Conservation (phyloP, 2,797 vertebrate species). For the Spheniscus humboldti region DNA sequence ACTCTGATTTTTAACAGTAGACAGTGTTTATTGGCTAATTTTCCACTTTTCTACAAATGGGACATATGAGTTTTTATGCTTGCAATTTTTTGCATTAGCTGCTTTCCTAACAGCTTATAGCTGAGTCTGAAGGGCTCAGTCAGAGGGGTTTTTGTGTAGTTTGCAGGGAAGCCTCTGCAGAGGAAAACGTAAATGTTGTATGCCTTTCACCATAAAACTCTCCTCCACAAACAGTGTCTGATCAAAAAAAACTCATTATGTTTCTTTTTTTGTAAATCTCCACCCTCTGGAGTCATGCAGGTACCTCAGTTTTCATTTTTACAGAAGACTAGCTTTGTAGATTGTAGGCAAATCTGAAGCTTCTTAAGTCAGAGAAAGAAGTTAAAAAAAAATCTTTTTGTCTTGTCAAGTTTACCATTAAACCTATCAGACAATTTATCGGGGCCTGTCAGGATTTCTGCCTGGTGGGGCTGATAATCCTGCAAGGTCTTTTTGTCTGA, state of each 20-base stretch:
- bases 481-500: background rate
- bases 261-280: background rate
- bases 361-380: background rate
- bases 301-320: background rate
- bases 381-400: background rate
- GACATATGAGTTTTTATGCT: background rate
- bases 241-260: background rate
- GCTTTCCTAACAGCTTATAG: background rate
- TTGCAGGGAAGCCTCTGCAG: background rate
- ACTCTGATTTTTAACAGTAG: background rate
- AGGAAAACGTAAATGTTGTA: background rate
- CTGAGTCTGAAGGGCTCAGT: background rate
- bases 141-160: background rate
- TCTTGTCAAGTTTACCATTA: background rate
- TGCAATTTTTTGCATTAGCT: background rate
- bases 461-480: background rate
- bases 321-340: background rate
- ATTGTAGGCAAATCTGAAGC: background rate
- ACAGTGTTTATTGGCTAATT: background rate
- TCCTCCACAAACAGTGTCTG: background rate
- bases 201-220: background rate
- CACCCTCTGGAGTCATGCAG: background rate
- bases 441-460: background rate
- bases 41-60: background rate
- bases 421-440: background rate